A percentile compares a stretch with the other conserved stretches of the same genome.
Conservation (phyloP, 2,888 invertebrate genomes). For the Lysandra coridon region DNA sequence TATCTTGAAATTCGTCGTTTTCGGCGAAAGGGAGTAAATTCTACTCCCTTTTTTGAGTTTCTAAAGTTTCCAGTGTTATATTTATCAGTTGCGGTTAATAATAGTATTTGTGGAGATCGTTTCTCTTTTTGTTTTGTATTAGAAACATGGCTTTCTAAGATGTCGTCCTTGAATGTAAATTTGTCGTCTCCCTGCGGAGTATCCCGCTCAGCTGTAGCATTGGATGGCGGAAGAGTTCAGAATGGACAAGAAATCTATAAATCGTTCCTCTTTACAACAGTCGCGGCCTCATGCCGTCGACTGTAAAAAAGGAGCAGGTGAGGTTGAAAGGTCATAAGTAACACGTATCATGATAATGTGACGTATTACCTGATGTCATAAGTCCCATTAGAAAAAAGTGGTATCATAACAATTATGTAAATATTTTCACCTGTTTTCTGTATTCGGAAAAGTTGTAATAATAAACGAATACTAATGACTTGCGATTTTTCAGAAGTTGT, state of each 20-base stretch:
- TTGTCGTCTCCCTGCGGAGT: constrained; percentile 87
- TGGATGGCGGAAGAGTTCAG: constrained; percentile 80
- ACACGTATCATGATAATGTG: constrained; percentile 10
- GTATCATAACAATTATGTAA: constrained; percentile 1
- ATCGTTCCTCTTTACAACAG: constrained; percentile 84
- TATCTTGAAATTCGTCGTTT: constrained; percentile 81
- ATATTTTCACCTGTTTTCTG: background rate
- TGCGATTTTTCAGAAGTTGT: constrained; percentile 56
- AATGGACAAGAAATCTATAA: constrained; percentile 90
- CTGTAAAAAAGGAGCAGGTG: constrained; percentile 87
- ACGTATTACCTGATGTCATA: constrained; percentile 11
- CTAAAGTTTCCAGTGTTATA: constrained; percentile 54
- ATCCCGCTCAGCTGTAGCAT: constrained; percentile 77
- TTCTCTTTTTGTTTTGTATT: constrained; percentile 80
- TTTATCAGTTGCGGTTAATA: constrained; percentile 58
- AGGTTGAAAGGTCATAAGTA: constrained; percentile 54
- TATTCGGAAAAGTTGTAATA: background rate
- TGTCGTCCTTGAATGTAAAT: constrained; percentile 86
- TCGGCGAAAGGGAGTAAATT: constrained; percentile 84
- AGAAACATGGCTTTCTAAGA: constrained; percentile 91
- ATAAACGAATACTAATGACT: constrained; percentile 1
- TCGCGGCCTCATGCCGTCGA: constrained; percentile 87
- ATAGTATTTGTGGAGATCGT: constrained; percentile 54
- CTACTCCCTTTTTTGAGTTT: constrained; percentile 79
- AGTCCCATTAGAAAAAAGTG: background rate